Conservation (phyloP, 37 sponge, comb jelly and placozoan species). For the Axinella damicornis region DNA sequence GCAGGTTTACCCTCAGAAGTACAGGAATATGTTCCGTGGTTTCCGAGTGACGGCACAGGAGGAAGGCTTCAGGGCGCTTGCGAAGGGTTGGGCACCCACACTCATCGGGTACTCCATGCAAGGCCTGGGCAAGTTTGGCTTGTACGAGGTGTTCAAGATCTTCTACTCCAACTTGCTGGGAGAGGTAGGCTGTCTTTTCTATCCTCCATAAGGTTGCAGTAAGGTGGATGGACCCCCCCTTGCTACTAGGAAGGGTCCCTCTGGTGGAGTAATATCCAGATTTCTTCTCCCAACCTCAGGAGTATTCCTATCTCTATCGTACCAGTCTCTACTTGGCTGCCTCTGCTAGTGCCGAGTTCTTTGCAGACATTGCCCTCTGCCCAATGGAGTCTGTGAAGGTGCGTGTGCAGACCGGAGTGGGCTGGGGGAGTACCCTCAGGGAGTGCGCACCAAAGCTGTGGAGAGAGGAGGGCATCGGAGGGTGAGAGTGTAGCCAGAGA, state of each 20-base stretch:
- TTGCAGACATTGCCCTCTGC: constrained; percentile 98
- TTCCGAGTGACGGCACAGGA: constrained; percentile 83
- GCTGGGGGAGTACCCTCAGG: constrained; percentile 92
- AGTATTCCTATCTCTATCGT: constrained; percentile 86
- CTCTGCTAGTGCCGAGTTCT: constrained; percentile 99
- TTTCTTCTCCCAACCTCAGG: constrained; percentile 48
- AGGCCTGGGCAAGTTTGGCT: constrained; percentile 98
- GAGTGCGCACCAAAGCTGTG: constrained; percentile 92
- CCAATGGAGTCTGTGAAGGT: constrained; percentile 99
- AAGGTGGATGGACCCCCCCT: too few relatives aligned
- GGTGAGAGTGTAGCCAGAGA: constrained; percentile 64
- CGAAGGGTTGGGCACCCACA: constrained; percentile 98
- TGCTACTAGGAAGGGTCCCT: too few relatives aligned
- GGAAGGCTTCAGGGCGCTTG: constrained; percentile 86
- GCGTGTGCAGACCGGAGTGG: constrained; percentile 92
- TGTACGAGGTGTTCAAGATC: constrained; percentile 98
- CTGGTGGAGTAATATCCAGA: too few relatives aligned
- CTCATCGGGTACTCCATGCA: constrained; percentile 98
- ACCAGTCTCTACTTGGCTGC: constrained; percentile 98
- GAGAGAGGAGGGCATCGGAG: constrained; percentile 86
- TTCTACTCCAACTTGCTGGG: constrained; percentile 90
- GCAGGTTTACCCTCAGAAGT: constrained; percentile 97
- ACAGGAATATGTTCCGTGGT: constrained; percentile 83
- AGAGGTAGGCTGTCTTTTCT: constrained; percentile 79
- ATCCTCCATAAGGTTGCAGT: too few relatives aligned